Evolutionary conservation across 2,888 invertebrate genomes (phyloP), one percentile per base, ranked within the genome.

Genomic region (Erebia aethiops): DNA sequence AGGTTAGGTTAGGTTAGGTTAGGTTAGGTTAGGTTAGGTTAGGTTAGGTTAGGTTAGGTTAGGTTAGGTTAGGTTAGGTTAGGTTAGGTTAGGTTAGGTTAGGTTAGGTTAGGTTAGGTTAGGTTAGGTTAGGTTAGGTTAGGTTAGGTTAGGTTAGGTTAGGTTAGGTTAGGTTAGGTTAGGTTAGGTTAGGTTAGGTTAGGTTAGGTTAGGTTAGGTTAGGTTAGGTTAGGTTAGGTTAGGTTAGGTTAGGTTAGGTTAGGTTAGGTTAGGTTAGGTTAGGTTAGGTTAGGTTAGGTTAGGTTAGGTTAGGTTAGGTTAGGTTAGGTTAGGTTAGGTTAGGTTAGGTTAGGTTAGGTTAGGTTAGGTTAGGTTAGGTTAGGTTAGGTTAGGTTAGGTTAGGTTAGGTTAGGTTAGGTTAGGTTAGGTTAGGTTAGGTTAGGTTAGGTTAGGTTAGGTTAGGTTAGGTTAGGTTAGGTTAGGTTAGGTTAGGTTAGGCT

Each of bases 381-480:
- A 52, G 52, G 49, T 51, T 51, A 51, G 49, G 49, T 51, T 51
- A 51, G 49, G 49, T 51, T 51, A 51, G 49, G 49, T 51, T 51
- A 51, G 49, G 49, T 51, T 51, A 51, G 49, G 49, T 51, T 51
- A 51, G 49, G 49, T 51, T 51, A 51, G 49, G 49, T 51, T 51
- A 51, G 49, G 49, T 51, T 51, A 51, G 49, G 49, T 51, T 51
- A 51, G 49, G 49, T 51, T 51, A 51, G 49, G 49, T 51, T 51
- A 52, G 16, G 16, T 16, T 16, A 16, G 52, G 52, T 52, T 52
- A 51, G 49, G 52, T 52, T n/a, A 52, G 52, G 52, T 52, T 52
- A 52, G 52, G 52, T 52, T 52, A 52, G 52, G 52, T 52, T 52
- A 52, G 52, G 52, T 52, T 52, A 52, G 52, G 52, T 52, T 52